Conservation (phyloP, 2,797 vertebrate species). For the Neosalanx taihuensis region DNA sequence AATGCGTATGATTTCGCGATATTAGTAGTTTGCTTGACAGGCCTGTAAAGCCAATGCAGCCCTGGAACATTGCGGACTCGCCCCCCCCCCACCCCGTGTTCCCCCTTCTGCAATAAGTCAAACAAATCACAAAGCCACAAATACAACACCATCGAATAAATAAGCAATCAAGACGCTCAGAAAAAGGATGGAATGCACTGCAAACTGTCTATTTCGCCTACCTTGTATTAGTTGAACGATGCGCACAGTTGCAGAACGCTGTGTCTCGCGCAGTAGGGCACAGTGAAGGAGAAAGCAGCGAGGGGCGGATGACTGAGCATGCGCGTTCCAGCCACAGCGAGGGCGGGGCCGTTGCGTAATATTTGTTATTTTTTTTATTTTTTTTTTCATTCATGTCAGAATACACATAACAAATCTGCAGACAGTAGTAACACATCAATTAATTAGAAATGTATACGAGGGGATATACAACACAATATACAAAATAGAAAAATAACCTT, state of each 20-base stretch:
- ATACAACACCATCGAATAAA: too few relatives aligned
- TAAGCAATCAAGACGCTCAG: too few relatives aligned
- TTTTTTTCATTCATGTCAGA: too few relatives aligned
- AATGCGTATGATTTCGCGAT: too few relatives aligned
- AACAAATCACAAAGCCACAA: too few relatives aligned
- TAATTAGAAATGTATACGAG: too few relatives aligned
- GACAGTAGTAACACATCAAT: too few relatives aligned
- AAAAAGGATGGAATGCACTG: neutral
- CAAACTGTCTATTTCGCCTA: conserved; percentile 42
- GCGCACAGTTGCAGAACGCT: conserved; percentile 35
- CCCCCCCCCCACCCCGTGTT: conserved; percentile 22
- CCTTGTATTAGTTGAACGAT: conserved; percentile 50
- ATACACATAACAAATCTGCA: too few relatives aligned
- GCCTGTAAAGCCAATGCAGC: conserved; percentile 31
- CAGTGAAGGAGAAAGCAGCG: conserved; percentile 67
- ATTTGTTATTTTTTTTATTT: too few relatives aligned
- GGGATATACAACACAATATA: too few relatives aligned
- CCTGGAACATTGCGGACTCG: conserved; percentile 24
- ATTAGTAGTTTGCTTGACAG: conserved; percentile 8
- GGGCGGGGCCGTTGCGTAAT: conserved; percentile 52
- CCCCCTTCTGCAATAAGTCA: too few relatives aligned
- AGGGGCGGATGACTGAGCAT: conserved; percentile 59
- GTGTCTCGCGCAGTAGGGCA: conserved; percentile 47
- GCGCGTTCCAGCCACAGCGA: conserved; percentile 30
- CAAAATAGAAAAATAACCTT: too few relatives aligned